These are phyloP conservation scores for Myodes glareolus DNA, from an alignment of 2,113 vertebrate genomes.

Conservation along the genomic window DNA sequence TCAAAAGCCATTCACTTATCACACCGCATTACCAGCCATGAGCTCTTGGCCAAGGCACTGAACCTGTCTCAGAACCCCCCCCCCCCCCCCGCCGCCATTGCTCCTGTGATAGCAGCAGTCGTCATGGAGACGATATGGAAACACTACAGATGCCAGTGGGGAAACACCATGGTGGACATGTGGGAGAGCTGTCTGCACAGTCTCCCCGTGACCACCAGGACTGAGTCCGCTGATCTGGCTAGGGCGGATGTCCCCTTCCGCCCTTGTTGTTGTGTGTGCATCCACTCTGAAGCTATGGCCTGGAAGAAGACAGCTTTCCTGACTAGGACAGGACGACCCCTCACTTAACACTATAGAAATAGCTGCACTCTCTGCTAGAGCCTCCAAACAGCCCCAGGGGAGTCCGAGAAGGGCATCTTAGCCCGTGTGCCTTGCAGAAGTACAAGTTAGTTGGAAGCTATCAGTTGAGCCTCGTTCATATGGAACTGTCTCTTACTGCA, in stretches of 20 bases:
- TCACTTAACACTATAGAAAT: neutral
- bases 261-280: fast-evolving
- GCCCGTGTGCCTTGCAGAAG: neutral
- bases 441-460: neutral
- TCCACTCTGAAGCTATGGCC: neutral
- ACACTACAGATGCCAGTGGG: neutral
- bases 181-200: neutral
- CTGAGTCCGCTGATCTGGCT: neutral
- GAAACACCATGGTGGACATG: neutral
- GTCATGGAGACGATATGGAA: neutral
- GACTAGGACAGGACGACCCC: neutral
- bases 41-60: neutral
- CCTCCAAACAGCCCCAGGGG: neutral
- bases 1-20: neutral
- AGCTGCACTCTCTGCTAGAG: neutral
- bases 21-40: neutral
- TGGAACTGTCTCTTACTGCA: neutral
- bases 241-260: fast-evolving
- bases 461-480: neutral
- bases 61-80: neutral
- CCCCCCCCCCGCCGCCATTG: too few species aligned
- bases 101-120: neutral
- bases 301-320: neutral
- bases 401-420: neutral
- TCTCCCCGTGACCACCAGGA: neutral